A percentile compares a stretch with the other conserved stretches of the same genome.
phyloP scores from a whole-genome alignment of 1,140 invertebrate genomes.

The Zophobas atratus region DNA sequence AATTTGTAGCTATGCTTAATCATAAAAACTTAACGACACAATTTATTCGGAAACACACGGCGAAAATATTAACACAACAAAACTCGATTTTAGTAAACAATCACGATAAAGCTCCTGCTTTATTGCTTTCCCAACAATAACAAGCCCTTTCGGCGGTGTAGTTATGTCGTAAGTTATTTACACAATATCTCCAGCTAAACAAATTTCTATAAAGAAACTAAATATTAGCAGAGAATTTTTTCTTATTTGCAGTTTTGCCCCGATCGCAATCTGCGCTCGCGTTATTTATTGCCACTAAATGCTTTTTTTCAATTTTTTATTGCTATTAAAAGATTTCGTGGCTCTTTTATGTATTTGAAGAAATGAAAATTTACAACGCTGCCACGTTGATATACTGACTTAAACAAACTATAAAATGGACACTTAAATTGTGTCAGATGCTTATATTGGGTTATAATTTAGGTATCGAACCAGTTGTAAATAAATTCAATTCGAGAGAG shows the following conservation, averaged over 20 bases:
- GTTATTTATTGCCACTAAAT: conserved; percentile 13
- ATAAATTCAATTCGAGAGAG: conserved; percentile 49
- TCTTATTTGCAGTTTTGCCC: conserved; percentile 13
- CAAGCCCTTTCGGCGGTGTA: conserved; percentile 36
- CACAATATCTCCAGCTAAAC: conserved; percentile 5
- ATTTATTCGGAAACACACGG: conserved; percentile 27
- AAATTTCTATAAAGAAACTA: conserved; percentile 21
- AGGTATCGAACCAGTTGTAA: conserved; percentile 44
- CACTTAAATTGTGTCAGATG: conserved; percentile 45
- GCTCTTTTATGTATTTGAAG: conserved; percentile 44
- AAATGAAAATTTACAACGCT: conserved; percentile 48
- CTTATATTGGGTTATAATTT: conserved; percentile 41
- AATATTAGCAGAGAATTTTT: conserved; percentile 22
- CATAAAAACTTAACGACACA: conserved; percentile 39
- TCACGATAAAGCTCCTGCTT: conserved; percentile 38
- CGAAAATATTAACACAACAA: conserved; percentile 41
- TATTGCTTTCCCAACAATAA: conserved; percentile 35
- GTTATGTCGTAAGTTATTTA: conserved; percentile 42
- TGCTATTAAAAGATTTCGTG: conserved; percentile 15
- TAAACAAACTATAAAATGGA: conserved; percentile 48
- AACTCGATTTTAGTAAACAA: conserved; percentile 44
- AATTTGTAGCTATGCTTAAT: conserved; percentile 24
- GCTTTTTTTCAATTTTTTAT: not conserved
- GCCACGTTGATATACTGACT: conserved; percentile 46
- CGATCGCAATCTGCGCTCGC: not conserved